Evolutionary conservation across 2,888 invertebrate genomes (phyloP).

Genomic region (Ellobium chinense): DNA sequence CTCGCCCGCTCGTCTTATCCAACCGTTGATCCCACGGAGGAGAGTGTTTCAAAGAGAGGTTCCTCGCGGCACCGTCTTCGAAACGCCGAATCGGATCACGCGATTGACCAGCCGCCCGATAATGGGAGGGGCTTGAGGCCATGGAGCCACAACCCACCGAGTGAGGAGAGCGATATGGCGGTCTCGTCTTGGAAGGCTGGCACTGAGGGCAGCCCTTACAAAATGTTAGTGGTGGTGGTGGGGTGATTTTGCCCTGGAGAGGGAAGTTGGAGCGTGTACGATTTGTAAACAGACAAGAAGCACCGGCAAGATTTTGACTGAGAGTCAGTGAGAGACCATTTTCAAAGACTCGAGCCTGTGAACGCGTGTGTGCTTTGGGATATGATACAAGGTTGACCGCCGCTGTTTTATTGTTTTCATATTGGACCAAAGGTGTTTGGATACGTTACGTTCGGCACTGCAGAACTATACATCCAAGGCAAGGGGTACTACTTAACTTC

Average conservation of each 20-base stretch:
- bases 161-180: neutral
- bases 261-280: neutral
- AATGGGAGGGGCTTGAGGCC: neutral
- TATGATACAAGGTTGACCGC: slow-evolving; percentile 24
- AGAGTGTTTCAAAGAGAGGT: neutral
- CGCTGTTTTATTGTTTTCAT: too few species aligned
- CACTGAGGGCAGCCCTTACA: neutral
- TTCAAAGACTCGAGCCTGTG: slow-evolving; percentile 13
- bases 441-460: too few species aligned
- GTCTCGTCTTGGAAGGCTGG: neutral
- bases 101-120: slow-evolving; percentile 1
- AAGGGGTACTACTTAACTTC: too few species aligned
- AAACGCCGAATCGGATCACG: neutral
- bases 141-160: neutral
- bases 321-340: neutral
- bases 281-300: neutral
- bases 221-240: too few species aligned
- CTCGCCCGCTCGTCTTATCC: too few species aligned
- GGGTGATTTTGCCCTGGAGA: neutral
- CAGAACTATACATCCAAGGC: too few species aligned
- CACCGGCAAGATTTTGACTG: neutral
- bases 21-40: neutral
- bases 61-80: neutral
- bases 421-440: too few species aligned
- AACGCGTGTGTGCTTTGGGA: neutral